Base-by-base conservation (phyloP, 2,113 vertebrate species). In the Isurus oxyrinchus region DNA sequence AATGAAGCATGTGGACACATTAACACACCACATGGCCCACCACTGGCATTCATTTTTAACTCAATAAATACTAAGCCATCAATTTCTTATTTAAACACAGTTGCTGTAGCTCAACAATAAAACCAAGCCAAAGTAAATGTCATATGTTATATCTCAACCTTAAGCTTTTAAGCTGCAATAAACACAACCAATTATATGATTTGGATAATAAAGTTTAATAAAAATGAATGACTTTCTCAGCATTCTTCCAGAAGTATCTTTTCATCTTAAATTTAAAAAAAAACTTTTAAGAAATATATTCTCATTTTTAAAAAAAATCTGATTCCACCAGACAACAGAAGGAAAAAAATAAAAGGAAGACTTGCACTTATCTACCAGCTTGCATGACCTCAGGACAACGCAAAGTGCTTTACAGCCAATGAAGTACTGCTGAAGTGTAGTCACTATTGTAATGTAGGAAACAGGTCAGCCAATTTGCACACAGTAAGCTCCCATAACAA, bases 1-100 rank as follows among this genome's bases (percentile, higher is more conserved):
- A 31, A 93, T 93, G 88, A 93, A 61, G 31, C 31, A 93, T 91
- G 88, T 59, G 88, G 55, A 61, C 31, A n/a, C 55, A 61, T 91
- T 61, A n/a, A 59, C 88, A 19, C 88, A 91, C 4, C 88, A 91
- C 88, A 91, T 93, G 88, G 88, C 88, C 88, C 55, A 91, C 88
- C 27, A 91, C 55, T 35, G 55, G 55, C 88, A 59, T 93, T n/a
- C 87, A 19, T 93, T 57, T 93, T 93, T 59, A 93, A 59, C 27
- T 93, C 88, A 95, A 25, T 69, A 27, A 27, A 66, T 49, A 66
- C n/a, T 69, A 95, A 95, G 21, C 63, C n/a, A 94, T 66, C 10
- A 66, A n/a, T 67, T 94, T 8, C 21, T 69, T 66, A 69, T 95
- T 69, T 95, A 95, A 69, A 40, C 69, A 35, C 91, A 94, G 59